Evolutionary conservation across 2,797 vertebrate species (phyloP).

Genomic region (Sebastes oblongus): DNA sequence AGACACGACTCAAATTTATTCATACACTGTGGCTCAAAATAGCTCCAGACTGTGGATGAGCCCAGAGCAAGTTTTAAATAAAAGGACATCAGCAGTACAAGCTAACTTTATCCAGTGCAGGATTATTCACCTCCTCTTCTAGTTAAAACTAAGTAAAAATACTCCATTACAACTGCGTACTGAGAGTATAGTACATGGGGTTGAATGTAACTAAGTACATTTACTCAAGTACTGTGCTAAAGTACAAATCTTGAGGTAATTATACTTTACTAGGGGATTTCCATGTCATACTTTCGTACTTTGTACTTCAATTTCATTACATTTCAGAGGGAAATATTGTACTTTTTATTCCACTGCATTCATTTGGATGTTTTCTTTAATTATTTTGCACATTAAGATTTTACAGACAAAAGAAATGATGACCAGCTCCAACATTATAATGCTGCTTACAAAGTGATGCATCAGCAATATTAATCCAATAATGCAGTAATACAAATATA

Average conservation of each 20-base stretch:
- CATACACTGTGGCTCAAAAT: conserved; percentile 19
- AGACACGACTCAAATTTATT: conserved; percentile 27
- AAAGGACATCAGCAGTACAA: conserved; percentile 12
- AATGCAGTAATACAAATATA: neutral
- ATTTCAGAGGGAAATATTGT: neutral
- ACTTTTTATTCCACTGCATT: neutral
- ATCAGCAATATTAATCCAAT: neutral
- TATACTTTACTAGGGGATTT: neutral
- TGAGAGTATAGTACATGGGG: neutral
- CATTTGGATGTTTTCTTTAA: neutral
- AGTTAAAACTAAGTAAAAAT: neutral
- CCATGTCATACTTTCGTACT: neutral
- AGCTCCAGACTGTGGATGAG: conserved; percentile 12
- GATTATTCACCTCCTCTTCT: neutral
- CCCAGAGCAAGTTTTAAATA: conserved; percentile 30
- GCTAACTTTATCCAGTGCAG: neutral
- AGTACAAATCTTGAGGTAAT: neutral
- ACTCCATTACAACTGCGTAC: neutral
- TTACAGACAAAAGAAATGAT: neutral
- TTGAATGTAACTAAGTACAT: neutral
- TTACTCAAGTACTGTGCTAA: neutral
- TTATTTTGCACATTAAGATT: neutral
- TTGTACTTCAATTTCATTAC: neutral
- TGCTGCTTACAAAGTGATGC: neutral
- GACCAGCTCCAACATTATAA: neutral